Evolutionary conservation across 1,140 invertebrate species (phyloP).

Genomic region (Tetraneura akinire): DNA sequence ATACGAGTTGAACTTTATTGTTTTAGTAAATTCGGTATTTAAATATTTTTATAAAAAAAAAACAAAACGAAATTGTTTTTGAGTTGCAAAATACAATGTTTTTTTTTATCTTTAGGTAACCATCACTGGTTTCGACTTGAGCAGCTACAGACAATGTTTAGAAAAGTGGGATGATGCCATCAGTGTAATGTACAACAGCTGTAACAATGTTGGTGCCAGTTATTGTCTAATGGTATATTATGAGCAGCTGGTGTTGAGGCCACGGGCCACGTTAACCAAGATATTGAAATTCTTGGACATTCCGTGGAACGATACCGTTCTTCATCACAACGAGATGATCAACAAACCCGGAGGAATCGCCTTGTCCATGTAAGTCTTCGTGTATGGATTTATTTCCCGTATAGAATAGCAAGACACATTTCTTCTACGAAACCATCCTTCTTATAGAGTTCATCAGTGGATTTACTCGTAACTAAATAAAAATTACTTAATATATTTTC

Average conservation of each 20-base stretch:
- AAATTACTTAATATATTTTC: no score
- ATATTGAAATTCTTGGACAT: slow-evolving; percentile 90
- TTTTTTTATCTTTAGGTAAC: slow-evolving; percentile 71
- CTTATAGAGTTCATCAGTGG: no score
- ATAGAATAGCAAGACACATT: no score
- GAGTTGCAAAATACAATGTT: no score
- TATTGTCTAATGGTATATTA: slow-evolving; percentile 89
- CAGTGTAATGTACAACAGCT: slow-evolving; percentile 92
- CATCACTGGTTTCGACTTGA: slow-evolving; percentile 95
- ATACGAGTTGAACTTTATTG: no score
- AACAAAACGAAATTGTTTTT: no score
- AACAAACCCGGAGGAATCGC: slow-evolving; percentile 93
- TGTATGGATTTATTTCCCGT: not conserved
- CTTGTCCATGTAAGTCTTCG: slow-evolving; percentile 79
- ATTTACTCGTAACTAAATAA: no score
- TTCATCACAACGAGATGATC: slow-evolving; percentile 96
- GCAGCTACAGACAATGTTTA: slow-evolving; percentile 89
- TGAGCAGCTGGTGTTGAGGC: slow-evolving; percentile 95
- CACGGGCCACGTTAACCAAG: slow-evolving; percentile 82
- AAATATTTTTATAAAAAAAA: no score
- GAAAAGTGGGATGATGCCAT: slow-evolving; percentile 96
- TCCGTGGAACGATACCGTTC: slow-evolving; percentile 92
- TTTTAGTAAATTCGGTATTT: no score
- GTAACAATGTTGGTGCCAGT: slow-evolving; percentile 78
- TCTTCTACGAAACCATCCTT: no score